A percentile compares a stretch with the other conserved stretches of the same genome.
These are phyloP conservation scores for Agelastica alni DNA, from an alignment of 2,888 invertebrate species.

Conservation along the genomic window DNA sequence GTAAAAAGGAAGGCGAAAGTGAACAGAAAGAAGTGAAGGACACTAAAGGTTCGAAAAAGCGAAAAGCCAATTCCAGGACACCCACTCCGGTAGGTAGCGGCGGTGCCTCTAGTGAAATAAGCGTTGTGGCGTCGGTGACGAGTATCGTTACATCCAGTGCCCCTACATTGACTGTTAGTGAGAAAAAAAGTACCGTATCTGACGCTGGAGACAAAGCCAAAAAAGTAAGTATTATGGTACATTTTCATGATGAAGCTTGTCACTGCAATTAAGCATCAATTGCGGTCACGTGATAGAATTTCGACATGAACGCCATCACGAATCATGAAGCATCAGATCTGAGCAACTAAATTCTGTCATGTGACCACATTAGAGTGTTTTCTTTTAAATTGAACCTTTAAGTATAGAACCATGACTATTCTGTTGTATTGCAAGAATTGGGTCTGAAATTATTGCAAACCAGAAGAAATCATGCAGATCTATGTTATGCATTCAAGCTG, in stretches of 20 bases:
- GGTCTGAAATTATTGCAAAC: too few species aligned
- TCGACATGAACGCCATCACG: too few species aligned
- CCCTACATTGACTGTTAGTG: conserved; percentile 25
- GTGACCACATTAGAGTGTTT: too few species aligned
- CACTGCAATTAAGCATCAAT: not conserved
- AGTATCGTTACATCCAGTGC: conserved; percentile 20
- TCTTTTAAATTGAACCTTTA: too few species aligned
- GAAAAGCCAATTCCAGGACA: conserved; percentile 54
- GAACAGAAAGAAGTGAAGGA: conserved; percentile 41
- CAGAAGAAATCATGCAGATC: too few species aligned
- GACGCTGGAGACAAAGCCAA: conserved; percentile 42
- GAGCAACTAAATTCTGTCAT: too few species aligned
- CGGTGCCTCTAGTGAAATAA: conserved; percentile 41
- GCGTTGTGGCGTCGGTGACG: conserved; percentile 33
- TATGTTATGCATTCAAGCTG: too few species aligned
- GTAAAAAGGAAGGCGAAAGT: conserved; percentile 37
- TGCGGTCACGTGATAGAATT: too few species aligned
- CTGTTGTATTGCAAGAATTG: too few species aligned
- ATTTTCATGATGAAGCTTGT: not conserved
- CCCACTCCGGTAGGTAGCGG: conserved; percentile 53
- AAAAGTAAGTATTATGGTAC: conserved; percentile 37
- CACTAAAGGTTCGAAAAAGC: conserved; percentile 52
- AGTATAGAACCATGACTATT: too few species aligned
- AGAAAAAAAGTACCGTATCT: conserved; percentile 34
- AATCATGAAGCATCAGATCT: too few species aligned